Evolutionary conservation across 2,888 invertebrate species (phyloP).

Genomic region (Barypeithes pellucidus): DNA sequence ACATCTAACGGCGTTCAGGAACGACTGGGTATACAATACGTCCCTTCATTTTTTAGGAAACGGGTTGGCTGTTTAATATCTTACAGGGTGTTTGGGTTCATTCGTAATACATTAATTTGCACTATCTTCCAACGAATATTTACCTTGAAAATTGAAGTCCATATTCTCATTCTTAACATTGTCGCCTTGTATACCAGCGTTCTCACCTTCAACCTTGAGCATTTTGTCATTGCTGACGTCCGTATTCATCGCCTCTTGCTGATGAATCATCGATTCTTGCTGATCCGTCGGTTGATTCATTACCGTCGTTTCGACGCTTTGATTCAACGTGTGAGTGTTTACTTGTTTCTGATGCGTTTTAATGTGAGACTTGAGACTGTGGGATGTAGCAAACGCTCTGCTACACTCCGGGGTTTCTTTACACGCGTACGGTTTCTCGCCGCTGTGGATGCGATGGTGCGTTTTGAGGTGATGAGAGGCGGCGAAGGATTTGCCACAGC

Average conservation of each 20-base stretch:
- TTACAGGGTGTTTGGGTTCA: too few species aligned
- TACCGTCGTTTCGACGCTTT: background rate
- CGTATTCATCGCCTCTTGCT: slow-evolving; percentile 6
- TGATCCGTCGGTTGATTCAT: too few species aligned
- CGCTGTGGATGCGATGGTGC: slow-evolving; percentile 86
- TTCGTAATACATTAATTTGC: too few species aligned
- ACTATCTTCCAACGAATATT: too few species aligned
- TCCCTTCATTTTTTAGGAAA: too few species aligned
- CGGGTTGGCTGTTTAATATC: too few species aligned
- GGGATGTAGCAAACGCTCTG: slow-evolving; percentile 87
- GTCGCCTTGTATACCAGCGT: background rate
- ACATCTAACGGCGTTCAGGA: too few species aligned
- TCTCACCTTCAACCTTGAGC: slow-evolving; percentile 18
- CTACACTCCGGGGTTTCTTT: slow-evolving; percentile 77
- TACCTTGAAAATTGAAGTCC: slow-evolving; percentile 56
- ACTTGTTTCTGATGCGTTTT: slow-evolving; percentile 79
- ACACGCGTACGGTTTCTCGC: slow-evolving; percentile 87
- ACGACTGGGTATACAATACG: too few species aligned
- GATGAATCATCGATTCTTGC: slow-evolving; percentile 5
- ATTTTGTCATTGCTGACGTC: background rate
- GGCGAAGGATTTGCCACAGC: slow-evolving; percentile 93
- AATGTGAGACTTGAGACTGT: slow-evolving; percentile 86
- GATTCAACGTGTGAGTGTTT: background rate
- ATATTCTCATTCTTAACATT: slow-evolving; percentile 40
- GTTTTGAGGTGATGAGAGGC: slow-evolving; percentile 96